A percentile compares a stretch with the other conserved stretches of the same genome.
Evolutionary conservation across 2,797 vertebrate genomes (phyloP).

Genomic region (Tokudaia tokunoshimensis): DNA sequence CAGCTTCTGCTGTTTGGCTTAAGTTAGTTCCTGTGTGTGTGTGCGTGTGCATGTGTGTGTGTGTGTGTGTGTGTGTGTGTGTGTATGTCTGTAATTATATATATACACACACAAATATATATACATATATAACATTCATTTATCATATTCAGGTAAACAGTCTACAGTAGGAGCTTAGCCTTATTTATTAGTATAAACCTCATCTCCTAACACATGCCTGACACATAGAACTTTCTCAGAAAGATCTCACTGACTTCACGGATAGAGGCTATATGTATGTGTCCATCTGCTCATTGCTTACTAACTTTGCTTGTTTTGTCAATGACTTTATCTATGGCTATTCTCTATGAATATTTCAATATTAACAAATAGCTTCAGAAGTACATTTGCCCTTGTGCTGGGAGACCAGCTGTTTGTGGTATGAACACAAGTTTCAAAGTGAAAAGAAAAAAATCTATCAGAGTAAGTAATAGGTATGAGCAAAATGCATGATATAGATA

Average conservation of each 20-base stretch:
- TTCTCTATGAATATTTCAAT: background rate
- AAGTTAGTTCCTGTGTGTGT: background rate
- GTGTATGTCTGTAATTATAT: too few relatives aligned
- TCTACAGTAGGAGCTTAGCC: background rate
- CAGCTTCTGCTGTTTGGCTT: background rate
- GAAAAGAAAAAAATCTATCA: slow-evolving; percentile 54
- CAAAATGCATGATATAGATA: slow-evolving; percentile 50
- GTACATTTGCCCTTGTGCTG: background rate
- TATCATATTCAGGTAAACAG: slow-evolving; percentile 51
- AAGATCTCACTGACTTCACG: background rate
- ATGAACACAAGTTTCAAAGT: slow-evolving; percentile 61
- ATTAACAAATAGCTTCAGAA: background rate
- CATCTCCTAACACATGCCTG: background rate
- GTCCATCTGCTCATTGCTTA: background rate
- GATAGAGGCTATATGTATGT: background rate
- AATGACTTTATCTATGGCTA: background rate
- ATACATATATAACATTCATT: background rate
- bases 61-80: too few relatives aligned
- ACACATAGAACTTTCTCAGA: background rate
- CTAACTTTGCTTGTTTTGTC: background rate
- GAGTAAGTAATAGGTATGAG: slow-evolving; percentile 57
- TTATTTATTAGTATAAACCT: background rate
- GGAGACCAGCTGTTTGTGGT: background rate
- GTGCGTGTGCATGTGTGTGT: too few relatives aligned
- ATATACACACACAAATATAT: background rate